Evolutionary conservation across 2,113 vertebrate species (phyloP).

Genomic region (Vimba vimba): DNA sequence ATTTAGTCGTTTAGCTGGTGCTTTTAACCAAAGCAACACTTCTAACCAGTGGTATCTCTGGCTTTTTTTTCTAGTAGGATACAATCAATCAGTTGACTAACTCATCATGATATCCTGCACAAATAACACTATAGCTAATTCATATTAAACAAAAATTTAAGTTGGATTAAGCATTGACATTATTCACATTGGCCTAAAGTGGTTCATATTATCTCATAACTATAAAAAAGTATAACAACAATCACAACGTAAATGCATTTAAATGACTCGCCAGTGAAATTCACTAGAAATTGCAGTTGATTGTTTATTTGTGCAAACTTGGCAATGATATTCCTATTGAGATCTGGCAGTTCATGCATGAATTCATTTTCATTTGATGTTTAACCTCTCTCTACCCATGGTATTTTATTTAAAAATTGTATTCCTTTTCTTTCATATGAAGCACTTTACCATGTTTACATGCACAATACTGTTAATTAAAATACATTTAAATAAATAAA

Average conservation of each 20-base stretch:
- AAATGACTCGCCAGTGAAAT: background rate
- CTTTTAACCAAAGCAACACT: background rate
- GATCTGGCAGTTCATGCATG: background rate
- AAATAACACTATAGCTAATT: background rate
- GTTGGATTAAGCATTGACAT: background rate
- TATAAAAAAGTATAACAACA: background rate
- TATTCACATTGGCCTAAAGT: background rate
- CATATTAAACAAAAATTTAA: background rate
- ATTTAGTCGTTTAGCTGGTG: background rate
- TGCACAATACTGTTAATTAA: background rate
- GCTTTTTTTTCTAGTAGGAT: background rate
- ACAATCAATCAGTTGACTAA: background rate
- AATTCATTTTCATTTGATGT: background rate
- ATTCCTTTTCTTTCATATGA: background rate
- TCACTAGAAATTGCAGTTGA: background rate
- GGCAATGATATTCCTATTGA: too few relatives aligned
- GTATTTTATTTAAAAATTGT: background rate
- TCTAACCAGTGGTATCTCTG: background rate
- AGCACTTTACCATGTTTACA: background rate
- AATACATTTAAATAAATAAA: too few relatives aligned
- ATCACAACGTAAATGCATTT: background rate
- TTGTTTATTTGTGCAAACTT: background rate
- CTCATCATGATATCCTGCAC: background rate
- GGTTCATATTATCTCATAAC: background rate
- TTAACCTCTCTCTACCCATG: background rate